Percentiles rank a stretch among this genome's conserved stretches.
Evolutionary conservation across 2,113 vertebrate species (phyloP).

Genomic region (Cyanoderma ruficeps): DNA sequence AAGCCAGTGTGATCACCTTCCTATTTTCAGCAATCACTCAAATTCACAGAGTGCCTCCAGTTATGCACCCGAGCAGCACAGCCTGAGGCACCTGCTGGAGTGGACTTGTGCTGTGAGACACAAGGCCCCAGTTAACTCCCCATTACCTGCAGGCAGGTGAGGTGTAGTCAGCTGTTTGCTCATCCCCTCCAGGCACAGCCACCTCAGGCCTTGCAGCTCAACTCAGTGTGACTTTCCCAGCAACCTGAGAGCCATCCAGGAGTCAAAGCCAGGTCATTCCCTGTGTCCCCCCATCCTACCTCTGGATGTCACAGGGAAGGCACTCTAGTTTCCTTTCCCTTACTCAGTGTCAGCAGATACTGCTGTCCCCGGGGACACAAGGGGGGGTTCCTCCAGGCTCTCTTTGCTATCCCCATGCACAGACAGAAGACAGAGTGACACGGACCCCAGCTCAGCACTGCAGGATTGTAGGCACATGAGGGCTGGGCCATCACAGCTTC

Average conservation of each 20-base stretch:
- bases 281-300: neutral
- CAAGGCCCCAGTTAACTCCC: neutral
- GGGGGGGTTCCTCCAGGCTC: neutral
- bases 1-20: neutral
- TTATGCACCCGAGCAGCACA: fast-evolving
- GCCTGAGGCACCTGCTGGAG: neutral
- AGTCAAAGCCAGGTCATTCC: neutral
- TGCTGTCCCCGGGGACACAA: neutral
- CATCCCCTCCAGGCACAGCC: neutral
- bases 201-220: neutral
- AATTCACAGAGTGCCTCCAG: neutral
- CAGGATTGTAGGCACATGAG: fast-evolving
- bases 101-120: neutral
- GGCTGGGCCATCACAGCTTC: neutral
- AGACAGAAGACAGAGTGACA: fast-evolving
- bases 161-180: neutral
- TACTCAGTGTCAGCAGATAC: neutral
- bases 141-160: neutral
- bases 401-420: neutral
- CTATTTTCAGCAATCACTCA: neutral
- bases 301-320: neutral
- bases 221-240: neutral
- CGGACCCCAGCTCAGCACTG: fast-evolving
- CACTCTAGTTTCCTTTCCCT: neutral
- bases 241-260: fast-evolving